Conservation (phyloP, 1,140 invertebrate genomes). For the Bombus sylvicola region DNA sequence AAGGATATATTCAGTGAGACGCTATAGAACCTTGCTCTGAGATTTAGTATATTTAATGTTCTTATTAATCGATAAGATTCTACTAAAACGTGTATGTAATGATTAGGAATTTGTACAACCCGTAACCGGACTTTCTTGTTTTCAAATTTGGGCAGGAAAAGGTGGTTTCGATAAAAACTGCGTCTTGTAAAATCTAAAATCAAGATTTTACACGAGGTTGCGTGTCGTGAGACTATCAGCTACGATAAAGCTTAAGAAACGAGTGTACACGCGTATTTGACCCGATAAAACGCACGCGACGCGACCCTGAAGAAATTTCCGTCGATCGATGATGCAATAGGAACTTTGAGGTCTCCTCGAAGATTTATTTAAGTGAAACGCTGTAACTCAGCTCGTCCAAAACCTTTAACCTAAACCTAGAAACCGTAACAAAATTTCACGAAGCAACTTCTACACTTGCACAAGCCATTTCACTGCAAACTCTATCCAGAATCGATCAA, state of each 20-base stretch:
- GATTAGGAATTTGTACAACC: background rate
- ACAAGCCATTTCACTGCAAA: too few species aligned
- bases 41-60: background rate
- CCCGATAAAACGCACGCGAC: conserved; percentile 15
- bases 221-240: background rate
- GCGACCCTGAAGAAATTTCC: background rate
- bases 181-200: background rate
- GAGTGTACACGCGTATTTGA: conserved; percentile 15
- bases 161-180: background rate
- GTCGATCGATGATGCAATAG: background rate
- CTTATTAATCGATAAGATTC: background rate
- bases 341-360: background rate
- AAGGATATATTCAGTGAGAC: background rate
- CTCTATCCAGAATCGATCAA: too few species aligned
- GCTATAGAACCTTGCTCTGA: background rate
- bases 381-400: background rate
- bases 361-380: background rate
- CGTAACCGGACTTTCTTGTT: background rate
- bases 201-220: conserved; percentile 1
- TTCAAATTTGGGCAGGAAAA: background rate
- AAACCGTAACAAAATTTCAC: too few species aligned
- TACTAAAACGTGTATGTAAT: background rate
- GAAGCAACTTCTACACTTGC: too few species aligned
- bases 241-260: conserved; percentile 3
- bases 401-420: too few species aligned